A percentile compares a stretch with the other conserved stretches of the same genome.
Evolutionary conservation across 1,140 invertebrate genomes (phyloP).

Genomic region (Hylaeus volcanicus): DNA sequence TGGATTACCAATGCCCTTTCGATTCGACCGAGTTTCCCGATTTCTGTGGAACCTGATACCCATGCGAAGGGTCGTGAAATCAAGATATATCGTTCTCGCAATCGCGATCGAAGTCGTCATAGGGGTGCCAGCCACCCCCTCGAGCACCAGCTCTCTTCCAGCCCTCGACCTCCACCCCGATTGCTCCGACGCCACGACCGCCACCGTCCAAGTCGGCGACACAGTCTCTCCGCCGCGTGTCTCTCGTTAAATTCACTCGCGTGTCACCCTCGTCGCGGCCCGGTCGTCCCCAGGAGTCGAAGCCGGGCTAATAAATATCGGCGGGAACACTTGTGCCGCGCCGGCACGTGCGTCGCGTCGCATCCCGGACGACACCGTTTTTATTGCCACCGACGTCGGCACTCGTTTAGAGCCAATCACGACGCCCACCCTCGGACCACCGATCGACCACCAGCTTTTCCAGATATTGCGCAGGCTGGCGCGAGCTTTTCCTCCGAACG

Average conservation of each 20-base stretch:
- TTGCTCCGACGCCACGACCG: neutral
- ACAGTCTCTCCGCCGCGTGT: slow-evolving; percentile 12
- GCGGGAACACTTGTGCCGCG: slow-evolving; percentile 57
- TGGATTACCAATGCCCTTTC: slow-evolving; percentile 63
- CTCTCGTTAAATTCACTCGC: slow-evolving; percentile 43
- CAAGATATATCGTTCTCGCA: slow-evolving; percentile 76
- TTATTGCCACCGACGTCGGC: slow-evolving; percentile 70
- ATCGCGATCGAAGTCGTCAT: slow-evolving; percentile 55
- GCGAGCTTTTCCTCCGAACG: neutral
- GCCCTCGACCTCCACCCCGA: neutral
- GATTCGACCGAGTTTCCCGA: slow-evolving; percentile 75
- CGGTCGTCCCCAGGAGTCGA: slow-evolving; percentile 21
- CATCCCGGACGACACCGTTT: slow-evolving; percentile 73
- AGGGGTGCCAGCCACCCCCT: slow-evolving; percentile 19
- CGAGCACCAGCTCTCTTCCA: neutral
- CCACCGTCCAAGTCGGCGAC: too few species aligned
- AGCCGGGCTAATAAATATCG: slow-evolving; percentile 71
- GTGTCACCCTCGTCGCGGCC: slow-evolving; percentile 18
- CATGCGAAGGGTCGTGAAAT: slow-evolving; percentile 79
- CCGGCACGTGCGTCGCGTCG: slow-evolving; percentile 69
- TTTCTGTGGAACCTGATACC: slow-evolving; percentile 80
- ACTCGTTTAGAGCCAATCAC: slow-evolving; percentile 72
- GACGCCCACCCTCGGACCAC: slow-evolving; percentile 24
- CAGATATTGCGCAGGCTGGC: slow-evolving; percentile 17
- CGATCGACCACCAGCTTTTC: slow-evolving; percentile 22